A percentile compares a stretch with the other conserved stretches of the same genome.
Evolutionary conservation across 2,888 invertebrate species (phyloP).

Genomic region (Nasonia oneida): DNA sequence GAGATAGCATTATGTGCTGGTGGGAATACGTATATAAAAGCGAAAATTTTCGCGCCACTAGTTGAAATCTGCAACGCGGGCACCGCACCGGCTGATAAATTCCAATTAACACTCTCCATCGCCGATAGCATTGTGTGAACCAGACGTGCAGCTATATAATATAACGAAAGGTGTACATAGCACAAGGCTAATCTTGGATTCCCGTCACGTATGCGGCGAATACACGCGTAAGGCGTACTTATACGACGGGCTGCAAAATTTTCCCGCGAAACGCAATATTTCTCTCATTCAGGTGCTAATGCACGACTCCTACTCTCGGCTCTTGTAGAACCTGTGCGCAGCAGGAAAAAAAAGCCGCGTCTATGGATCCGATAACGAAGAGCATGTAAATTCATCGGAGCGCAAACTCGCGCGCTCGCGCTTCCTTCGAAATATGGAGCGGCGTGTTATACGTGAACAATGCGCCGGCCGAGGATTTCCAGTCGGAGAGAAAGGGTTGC

Average conservation of each 20-base stretch:
- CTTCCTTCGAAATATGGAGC: background rate
- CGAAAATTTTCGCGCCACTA: background rate
- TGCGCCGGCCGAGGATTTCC: background rate
- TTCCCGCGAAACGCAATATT: background rate
- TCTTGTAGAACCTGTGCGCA: background rate
- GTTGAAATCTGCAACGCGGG: background rate
- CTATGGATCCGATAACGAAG: background rate
- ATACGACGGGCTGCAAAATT: background rate
- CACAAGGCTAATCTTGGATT: background rate
- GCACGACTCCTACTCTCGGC: background rate
- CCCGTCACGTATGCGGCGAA: background rate
- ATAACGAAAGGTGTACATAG: background rate
- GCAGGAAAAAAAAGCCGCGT: background rate
- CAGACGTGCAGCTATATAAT: background rate
- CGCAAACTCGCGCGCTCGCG: background rate
- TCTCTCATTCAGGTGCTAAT: constrained; percentile 1
- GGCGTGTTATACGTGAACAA: background rate
- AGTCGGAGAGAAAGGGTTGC: constrained; percentile 4
- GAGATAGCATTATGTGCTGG: background rate
- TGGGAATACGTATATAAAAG: background rate
- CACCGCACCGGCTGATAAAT: constrained; percentile 25
- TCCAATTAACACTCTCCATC: constrained; percentile 22
- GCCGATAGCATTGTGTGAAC: constrained; percentile 17
- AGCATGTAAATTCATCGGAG: background rate
- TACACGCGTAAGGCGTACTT: background rate